A percentile compares a stretch with the other conserved stretches of the same genome.
These are phyloP conservation scores for Dryobates pubescens DNA, from an alignment of 2,797 vertebrate genomes.

Conservation along the genomic window DNA sequence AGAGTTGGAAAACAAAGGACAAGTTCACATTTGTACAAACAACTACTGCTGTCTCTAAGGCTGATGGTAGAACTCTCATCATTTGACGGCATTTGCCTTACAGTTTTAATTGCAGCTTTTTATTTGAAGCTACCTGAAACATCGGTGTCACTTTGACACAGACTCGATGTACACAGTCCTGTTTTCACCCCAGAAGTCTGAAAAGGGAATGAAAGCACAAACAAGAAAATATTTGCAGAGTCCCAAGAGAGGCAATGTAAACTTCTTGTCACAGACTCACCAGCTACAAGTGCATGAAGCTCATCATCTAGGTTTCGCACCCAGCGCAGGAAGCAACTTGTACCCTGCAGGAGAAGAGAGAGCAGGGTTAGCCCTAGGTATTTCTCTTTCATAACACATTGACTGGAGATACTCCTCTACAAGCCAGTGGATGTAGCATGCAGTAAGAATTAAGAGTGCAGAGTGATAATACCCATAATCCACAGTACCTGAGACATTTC, in stretches of 20 bases:
- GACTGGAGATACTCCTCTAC: neutral
- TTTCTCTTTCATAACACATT: neutral
- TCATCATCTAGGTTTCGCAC: conserved; percentile 96
- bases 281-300: conserved; percentile 94
- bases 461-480: neutral
- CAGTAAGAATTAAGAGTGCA: neutral
- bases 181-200: neutral
- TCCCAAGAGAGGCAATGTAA: neutral
- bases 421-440: neutral
- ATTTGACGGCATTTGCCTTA: neutral
- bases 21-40: neutral
- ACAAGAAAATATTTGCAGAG: neutral
- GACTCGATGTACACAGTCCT: neutral
- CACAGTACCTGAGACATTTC: neutral
- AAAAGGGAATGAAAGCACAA: neutral
- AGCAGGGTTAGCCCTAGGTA: conserved; percentile 1
- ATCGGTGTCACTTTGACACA: neutral
- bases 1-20: neutral
- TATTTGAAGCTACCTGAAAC: neutral
- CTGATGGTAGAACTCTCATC: neutral
- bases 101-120: neutral
- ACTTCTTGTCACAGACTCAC: conserved; percentile 73
- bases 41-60: neutral
- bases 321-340: conserved; percentile 97
- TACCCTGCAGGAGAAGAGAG: conserved; percentile 81